Evolutionary conservation across 2,797 vertebrate genomes (phyloP).

Genomic region (Odontamblyopus rebecca): DNA sequence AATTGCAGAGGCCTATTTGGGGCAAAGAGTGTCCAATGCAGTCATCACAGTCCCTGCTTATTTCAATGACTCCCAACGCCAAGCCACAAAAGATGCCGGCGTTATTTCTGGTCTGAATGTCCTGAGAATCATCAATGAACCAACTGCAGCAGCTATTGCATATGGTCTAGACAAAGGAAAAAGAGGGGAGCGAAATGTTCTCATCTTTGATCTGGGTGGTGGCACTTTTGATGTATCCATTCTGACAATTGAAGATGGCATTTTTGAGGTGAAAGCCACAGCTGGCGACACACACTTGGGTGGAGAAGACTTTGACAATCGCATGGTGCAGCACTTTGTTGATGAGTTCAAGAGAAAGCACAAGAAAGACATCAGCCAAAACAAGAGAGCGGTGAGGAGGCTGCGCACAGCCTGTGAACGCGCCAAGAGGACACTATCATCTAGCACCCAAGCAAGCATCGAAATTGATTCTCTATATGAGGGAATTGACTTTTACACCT

Average conservation of each 20-base stretch:
- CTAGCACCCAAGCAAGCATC: constrained; percentile 88
- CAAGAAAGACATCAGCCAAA: constrained; percentile 88
- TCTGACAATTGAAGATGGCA: constrained; percentile 90
- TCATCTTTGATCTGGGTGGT: constrained; percentile 92
- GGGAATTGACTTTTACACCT: constrained; percentile 92
- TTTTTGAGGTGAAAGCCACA: constrained; percentile 93
- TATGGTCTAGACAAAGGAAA: constrained; percentile 90
- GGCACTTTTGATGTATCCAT: constrained; percentile 94
- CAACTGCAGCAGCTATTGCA: constrained; percentile 90
- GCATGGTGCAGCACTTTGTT: constrained; percentile 90
- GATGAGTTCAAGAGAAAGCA: constrained; percentile 92
- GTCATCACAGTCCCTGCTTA: constrained; percentile 93
- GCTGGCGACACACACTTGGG: constrained; percentile 92
- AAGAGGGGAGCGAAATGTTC: constrained; percentile 84
- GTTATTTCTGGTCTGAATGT: constrained; percentile 90
- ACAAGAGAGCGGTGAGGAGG: constrained; percentile 89
- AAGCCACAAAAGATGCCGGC: constrained; percentile 91
- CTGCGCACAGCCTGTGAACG: constrained; percentile 90
- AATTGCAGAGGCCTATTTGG: constrained; percentile 89
- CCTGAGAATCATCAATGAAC: constrained; percentile 87
- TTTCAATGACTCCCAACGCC: constrained; percentile 92
- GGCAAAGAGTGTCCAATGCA: constrained; percentile 85
- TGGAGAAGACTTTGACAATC: constrained; percentile 91
- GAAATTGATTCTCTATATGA: constrained; percentile 90
- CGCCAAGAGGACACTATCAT: constrained; percentile 89